Percentiles rank a stretch among this genome's conserved stretches.
These are phyloP conservation scores for Cosmorhoe ocellata DNA, from an alignment of 2,888 invertebrate genomes.

Conservation along the genomic window DNA sequence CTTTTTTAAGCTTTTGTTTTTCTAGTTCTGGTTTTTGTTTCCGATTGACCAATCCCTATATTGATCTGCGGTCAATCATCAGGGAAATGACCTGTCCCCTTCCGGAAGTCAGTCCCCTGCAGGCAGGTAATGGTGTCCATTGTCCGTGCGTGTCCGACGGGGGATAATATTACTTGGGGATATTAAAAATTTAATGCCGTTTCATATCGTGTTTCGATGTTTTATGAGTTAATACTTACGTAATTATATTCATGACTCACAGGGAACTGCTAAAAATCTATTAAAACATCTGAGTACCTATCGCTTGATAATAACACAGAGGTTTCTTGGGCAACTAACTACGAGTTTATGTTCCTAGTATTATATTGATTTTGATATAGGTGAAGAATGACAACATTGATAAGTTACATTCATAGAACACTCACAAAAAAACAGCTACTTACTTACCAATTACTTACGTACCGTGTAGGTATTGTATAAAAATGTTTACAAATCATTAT, in stretches of 20 bases:
- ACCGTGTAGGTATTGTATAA: too few relatives aligned
- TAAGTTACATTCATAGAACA: too few relatives aligned
- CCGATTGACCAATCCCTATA: conserved; percentile 23
- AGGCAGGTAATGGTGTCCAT: conserved; percentile 49
- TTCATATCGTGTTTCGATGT: conserved; percentile 40
- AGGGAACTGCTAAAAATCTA: not conserved
- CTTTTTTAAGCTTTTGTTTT: too few relatives aligned
- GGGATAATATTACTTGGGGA: conserved; percentile 30
- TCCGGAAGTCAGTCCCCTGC: conserved; percentile 59
- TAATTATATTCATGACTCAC: conserved; percentile 2
- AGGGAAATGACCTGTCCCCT: conserved; percentile 51
- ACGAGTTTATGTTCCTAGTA: too few relatives aligned
- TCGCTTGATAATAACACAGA: too few relatives aligned
- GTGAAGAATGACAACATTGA: too few relatives aligned
- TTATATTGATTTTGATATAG: too few relatives aligned
- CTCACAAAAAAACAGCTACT: too few relatives aligned
- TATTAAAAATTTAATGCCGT: conserved; percentile 19
- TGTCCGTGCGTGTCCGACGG: conserved; percentile 52
- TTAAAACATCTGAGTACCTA: too few relatives aligned
- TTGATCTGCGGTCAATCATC: conserved; percentile 47
- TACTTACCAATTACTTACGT: too few relatives aligned
- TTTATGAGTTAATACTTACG: conserved; percentile 6
- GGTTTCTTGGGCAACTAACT: too few relatives aligned
- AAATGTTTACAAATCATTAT: conserved; percentile 4
- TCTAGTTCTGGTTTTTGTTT: too few relatives aligned